A percentile compares a stretch with the other conserved stretches of the same genome.
These are phyloP conservation scores for Agonopterix alstromeriana DNA, from an alignment of 2,888 invertebrate species.

Conservation along the genomic window DNA sequence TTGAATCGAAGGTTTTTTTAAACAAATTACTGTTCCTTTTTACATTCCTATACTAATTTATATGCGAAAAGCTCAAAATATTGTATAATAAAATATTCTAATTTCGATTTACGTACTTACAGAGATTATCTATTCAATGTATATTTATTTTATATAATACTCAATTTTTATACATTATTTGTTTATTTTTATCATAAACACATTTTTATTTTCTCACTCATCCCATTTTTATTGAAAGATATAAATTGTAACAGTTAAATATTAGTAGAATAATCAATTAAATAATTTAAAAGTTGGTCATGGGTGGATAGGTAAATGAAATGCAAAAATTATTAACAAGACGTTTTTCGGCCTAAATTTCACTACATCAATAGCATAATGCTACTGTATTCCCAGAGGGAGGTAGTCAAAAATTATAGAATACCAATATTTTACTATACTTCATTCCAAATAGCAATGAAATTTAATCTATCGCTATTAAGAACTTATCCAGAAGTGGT, in stretches of 20 bases:
- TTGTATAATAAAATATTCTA: background rate
- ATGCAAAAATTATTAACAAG: constrained; percentile 6
- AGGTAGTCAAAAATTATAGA: no score
- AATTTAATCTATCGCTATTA: no score
- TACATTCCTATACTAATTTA: constrained; percentile 28
- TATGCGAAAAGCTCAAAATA: constrained; percentile 21
- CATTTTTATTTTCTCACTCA: background rate
- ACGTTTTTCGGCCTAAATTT: background rate
- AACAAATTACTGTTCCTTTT: no score
- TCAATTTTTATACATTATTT: background rate
- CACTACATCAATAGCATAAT: no score
- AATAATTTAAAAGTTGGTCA: constrained; percentile 2
- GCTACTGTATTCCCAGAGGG: no score
- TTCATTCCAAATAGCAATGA: no score
- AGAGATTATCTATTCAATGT: constrained; percentile 21
- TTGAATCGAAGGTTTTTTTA: no score
- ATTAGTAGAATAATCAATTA: background rate
- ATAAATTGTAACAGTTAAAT: background rate
- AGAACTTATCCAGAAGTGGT: no score
- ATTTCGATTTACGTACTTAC: constrained; percentile 31
- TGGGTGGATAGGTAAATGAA: background rate
- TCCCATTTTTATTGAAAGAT: background rate
- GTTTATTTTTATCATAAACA: constrained; percentile 4
- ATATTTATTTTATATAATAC: constrained; percentile 2
- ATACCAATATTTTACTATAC: no score